These are phyloP conservation scores for Bufotes viridis DNA, from an alignment of 2,797 vertebrate genomes.

Conservation along the genomic window DNA sequence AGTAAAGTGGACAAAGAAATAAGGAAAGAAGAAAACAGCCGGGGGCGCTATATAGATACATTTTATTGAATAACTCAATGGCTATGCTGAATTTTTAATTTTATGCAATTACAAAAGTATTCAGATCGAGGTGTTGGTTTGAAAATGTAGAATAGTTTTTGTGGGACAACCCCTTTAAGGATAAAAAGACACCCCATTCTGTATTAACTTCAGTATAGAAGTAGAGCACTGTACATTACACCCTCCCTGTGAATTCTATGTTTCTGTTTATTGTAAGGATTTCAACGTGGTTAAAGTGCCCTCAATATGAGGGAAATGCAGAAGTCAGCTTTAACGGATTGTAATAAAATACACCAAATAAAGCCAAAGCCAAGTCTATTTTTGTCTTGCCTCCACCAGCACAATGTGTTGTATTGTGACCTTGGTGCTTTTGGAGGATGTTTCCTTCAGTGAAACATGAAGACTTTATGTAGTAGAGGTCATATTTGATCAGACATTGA, in stretches of 20 bases:
- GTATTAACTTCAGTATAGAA: too few species aligned
- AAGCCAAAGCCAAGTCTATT: constrained; percentile 56
- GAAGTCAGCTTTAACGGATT: constrained; percentile 67
- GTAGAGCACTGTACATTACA: too few species aligned
- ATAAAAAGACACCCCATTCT: too few species aligned
- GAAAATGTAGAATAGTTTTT: too few species aligned
- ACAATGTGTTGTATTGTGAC: constrained; percentile 35
- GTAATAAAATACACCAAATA: constrained; percentile 67
- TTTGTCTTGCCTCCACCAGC: constrained; percentile 40
- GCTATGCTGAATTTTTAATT: too few species aligned
- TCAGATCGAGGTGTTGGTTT: too few species aligned
- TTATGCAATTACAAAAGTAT: too few species aligned
- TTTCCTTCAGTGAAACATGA: neutral
- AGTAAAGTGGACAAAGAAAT: too few species aligned
- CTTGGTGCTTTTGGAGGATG: neutral
- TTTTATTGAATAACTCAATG: too few species aligned
- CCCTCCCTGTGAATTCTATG: constrained; percentile 62
- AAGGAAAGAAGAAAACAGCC: too few species aligned
- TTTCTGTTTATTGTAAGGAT: constrained; percentile 68
- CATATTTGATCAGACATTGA: neutral
- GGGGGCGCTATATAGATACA: too few species aligned
- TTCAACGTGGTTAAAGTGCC: constrained; percentile 66
- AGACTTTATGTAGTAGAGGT: neutral
- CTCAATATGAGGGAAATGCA: constrained; percentile 63
- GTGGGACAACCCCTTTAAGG: too few species aligned